Evolutionary conservation across 2,797 vertebrate species (phyloP).

Genomic region (Molossus molossus): DNA sequence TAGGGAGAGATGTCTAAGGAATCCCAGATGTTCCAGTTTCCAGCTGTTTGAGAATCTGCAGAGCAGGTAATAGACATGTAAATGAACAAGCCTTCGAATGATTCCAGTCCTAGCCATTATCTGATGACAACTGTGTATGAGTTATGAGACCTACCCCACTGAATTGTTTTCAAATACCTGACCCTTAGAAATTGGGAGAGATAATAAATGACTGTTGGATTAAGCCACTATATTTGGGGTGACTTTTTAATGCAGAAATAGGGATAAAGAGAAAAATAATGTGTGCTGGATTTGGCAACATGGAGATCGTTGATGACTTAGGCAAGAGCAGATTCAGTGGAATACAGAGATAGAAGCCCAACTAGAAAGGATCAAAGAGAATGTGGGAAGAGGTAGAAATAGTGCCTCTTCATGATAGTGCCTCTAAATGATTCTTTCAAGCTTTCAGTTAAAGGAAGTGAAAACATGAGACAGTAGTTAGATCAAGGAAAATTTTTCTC

Average conservation of each 20-base stretch:
- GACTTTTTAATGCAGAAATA: not conserved
- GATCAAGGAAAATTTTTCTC: not conserved
- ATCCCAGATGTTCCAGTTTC: not conserved
- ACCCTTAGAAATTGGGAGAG: not conserved
- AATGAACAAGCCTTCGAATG: not conserved
- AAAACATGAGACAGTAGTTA: not conserved
- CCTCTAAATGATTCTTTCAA: not conserved
- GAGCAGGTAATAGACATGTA: not conserved
- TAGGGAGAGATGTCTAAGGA: not conserved
- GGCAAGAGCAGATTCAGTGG: slow-evolving; percentile 2
- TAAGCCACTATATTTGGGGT: not conserved
- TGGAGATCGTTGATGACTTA: not conserved
- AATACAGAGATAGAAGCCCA: not conserved
- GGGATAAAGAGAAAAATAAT: not conserved
- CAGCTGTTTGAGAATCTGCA: not conserved
- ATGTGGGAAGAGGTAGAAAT: not conserved
- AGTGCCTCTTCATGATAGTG: not conserved
- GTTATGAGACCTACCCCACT: not conserved
- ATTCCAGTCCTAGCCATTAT: not conserved
- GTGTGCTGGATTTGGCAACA: not conserved
- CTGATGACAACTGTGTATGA: not conserved
- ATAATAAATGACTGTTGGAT: not conserved
- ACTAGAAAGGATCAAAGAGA: not conserved
- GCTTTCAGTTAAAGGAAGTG: slow-evolving; percentile 9
- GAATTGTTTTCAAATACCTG: not conserved